Percentiles rank a stretch among this genome's conserved stretches.
phyloP scores from a whole-genome alignment of 2,113 vertebrate genomes.

The Thamnaconus septentrionalis region DNA sequence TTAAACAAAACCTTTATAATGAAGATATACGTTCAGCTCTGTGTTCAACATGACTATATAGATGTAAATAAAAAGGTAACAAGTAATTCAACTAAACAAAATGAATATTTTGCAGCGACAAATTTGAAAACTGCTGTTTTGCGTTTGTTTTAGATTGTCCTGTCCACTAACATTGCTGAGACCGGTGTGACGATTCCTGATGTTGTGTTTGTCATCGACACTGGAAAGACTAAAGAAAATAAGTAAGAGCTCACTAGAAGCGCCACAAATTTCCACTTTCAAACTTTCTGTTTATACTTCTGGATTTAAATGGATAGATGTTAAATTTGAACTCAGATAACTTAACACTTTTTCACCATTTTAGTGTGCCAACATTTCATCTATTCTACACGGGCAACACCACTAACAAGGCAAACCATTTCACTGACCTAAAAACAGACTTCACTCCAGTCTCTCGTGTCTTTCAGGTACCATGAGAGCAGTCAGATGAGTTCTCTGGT shows the following conservation, averaged over 20 bases:
- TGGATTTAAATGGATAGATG: not conserved
- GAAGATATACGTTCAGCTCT: no score
- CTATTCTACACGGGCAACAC: no score
- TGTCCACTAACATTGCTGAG: slow-evolving; percentile 98
- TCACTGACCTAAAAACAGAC: no score
- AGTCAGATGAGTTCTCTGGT: slow-evolving; percentile 98
- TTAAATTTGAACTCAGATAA: no score
- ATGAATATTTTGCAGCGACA: no score
- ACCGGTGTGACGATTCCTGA: slow-evolving; percentile 98
- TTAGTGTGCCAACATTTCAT: no score
- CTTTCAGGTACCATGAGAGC: slow-evolving; percentile 90
- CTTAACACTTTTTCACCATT: no score
- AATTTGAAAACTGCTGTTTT: not conserved
- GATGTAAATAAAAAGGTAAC: no score
- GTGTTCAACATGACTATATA: no score
- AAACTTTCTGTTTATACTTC: not conserved
- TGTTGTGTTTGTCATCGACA: slow-evolving; percentile 95
- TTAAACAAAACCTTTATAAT: no score
- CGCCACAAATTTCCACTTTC: not conserved
- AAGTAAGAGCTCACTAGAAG: slow-evolving; percentile 76
- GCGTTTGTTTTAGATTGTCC: slow-evolving; percentile 84
- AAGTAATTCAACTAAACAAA: no score
- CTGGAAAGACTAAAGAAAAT: slow-evolving; percentile 96
- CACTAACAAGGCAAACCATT: no score
- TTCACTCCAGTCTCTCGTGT: not conserved